Percentiles rank a stretch among this genome's conserved stretches.
These are phyloP conservation scores for Papilio dardanus DNA, from an alignment of 1,140 invertebrate species.

Conservation along the genomic window DNA sequence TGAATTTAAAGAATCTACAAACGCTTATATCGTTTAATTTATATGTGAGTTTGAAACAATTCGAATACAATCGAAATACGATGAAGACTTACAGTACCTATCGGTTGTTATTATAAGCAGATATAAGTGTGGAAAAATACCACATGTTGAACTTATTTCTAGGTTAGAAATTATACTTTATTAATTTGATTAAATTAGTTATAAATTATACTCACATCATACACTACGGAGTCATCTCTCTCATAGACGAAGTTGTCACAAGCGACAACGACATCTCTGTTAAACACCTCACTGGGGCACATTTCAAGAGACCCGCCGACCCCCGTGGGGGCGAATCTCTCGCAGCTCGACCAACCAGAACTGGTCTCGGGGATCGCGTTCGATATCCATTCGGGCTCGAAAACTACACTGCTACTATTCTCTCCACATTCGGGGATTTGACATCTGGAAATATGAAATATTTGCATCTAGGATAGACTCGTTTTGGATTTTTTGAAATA, in stretches of 20 bases:
- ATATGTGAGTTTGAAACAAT: too few species aligned
- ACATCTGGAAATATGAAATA: slow-evolving; percentile 60
- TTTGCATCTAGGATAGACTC: background rate
- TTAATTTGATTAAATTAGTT: too few species aligned
- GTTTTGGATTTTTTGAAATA: too few species aligned
- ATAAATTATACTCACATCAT: slow-evolving; percentile 74
- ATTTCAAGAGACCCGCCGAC: slow-evolving; percentile 51
- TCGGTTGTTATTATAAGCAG: too few species aligned
- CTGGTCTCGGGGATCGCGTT: slow-evolving; percentile 62
- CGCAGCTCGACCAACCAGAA: slow-evolving; percentile 57
- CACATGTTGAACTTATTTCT: too few species aligned
- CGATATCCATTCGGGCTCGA: slow-evolving; percentile 61
- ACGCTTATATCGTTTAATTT: too few species aligned
- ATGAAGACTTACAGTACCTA: too few species aligned
- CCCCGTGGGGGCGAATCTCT: slow-evolving; percentile 50
- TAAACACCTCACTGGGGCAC: slow-evolving; percentile 60
- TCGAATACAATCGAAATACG: too few species aligned
- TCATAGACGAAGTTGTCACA: slow-evolving; percentile 70
- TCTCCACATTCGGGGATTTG: slow-evolving; percentile 71
- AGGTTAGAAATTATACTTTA: too few species aligned
- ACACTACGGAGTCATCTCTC: slow-evolving; percentile 68
- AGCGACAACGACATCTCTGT: slow-evolving; percentile 39
- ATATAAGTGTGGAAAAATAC: too few species aligned
- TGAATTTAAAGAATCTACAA: too few species aligned
- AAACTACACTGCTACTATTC: slow-evolving; percentile 41